Evolutionary conservation across 2,797 vertebrate genomes (phyloP), one percentile per base, ranked within the genome.

Genomic region (Kryptolebias ocellatus): DNA sequence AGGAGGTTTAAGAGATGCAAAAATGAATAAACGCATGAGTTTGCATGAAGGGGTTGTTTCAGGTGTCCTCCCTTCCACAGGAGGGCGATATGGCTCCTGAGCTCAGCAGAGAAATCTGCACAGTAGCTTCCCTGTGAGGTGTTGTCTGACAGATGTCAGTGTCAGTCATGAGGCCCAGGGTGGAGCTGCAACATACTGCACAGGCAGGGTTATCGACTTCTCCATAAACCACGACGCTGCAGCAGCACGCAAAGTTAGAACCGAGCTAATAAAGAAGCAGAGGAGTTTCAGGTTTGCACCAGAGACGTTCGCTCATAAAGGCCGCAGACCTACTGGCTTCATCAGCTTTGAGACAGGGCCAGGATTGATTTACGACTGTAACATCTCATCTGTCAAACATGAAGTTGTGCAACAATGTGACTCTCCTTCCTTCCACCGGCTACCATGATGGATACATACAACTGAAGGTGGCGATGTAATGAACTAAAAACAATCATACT

Each of bases 1-100:
- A 7, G 8, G 20, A 42, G 7, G 34, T 67, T 65, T 16, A 9
- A 2, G 45, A 47, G 14, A 55, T 16, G 53, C 15, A 61, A 27
- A 51, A 45, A 20, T 42, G 9, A 12, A 42, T 11, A 42, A 14
- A 12, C 14, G 10, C 39, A 42, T 42, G 11, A 42, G 39, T 42
- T 42, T 42, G 39, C 3, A 11, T 42, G 39, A 6, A 11, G 20
- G 37, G 16, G 44, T 9, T n/a, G 56, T 39, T 5, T 27, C 10
- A 44, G 53, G 34, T 60, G 76, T 57, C 83, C 83, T 84, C 90
- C 85, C 69, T 63, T 64, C 90, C 93, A 93, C 92, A 74, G 67
- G 90, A 76, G 86, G 91, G 90, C 72, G 76, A 86, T 87, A 52
- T 86, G 83, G 81, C 74, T 79, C 87, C 46, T 87, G 66, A 67